These are phyloP conservation scores for Columba livia DNA, from an alignment of 2,113 vertebrate genomes.

Conservation along the genomic window DNA sequence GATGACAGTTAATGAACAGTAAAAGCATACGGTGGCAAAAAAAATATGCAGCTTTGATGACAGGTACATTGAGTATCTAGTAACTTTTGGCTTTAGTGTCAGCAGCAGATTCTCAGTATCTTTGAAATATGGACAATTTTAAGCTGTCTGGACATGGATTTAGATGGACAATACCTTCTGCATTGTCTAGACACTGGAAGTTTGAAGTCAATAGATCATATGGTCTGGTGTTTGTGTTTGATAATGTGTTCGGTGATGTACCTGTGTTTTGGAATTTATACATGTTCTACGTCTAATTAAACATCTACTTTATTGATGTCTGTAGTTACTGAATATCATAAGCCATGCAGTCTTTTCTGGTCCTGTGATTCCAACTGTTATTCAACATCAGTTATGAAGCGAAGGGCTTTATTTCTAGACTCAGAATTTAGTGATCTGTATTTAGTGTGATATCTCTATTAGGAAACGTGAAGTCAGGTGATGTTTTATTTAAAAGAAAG, in stretches of 20 bases:
- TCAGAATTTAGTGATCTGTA: neutral
- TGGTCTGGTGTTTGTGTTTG: neutral
- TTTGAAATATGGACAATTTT: neutral
- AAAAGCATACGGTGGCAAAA: neutral
- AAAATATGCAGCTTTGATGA: neutral
- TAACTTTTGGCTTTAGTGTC: neutral
- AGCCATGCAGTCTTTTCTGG: neutral
- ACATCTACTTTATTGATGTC: neutral
- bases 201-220: neutral
- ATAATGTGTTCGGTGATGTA: neutral
- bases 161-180: neutral
- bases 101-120: neutral
- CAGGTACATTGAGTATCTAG: neutral
- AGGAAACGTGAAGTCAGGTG: neutral
- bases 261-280: neutral
- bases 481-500: neutral
- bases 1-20: neutral
- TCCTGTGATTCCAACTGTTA: neutral
- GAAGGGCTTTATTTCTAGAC: neutral
- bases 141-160: neutral
- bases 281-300: neutral
- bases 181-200: neutral
- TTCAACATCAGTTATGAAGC: neutral
- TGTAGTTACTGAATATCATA: neutral
- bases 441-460: neutral